Percentiles rank a stretch among this genome's conserved stretches.
Evolutionary conservation across 1,140 invertebrate species (phyloP).

Genomic region (Aplysia californica): DNA sequence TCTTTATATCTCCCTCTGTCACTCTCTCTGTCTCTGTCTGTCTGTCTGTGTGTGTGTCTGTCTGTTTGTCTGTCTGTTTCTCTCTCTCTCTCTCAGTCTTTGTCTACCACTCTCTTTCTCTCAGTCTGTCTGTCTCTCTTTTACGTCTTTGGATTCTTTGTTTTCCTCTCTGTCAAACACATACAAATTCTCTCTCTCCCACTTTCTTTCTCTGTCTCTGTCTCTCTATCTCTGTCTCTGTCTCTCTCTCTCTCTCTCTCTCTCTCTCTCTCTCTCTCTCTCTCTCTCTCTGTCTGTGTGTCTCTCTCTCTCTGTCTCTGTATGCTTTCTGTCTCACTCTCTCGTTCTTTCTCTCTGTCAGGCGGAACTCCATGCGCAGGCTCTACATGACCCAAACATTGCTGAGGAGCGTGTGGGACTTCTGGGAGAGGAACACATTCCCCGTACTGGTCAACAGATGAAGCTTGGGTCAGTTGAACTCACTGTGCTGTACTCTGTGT

Average conservation of each 20-base stretch:
- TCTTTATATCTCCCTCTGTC: too few relatives aligned
- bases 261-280: background rate
- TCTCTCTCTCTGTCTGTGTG: background rate
- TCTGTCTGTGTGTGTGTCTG: too few relatives aligned
- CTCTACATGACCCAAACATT: conserved; percentile 70
- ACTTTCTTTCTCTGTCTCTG: background rate
- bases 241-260: background rate
- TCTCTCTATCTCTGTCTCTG: too few relatives aligned
- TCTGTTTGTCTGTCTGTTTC: too few relatives aligned
- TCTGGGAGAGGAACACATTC: conserved; percentile 90
- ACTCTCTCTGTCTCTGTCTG: too few relatives aligned
- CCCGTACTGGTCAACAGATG: conserved; percentile 91
- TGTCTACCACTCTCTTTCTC: too few relatives aligned
- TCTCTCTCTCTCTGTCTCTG: background rate
- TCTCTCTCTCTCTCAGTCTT: too few relatives aligned
- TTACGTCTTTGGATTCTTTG: too few relatives aligned
- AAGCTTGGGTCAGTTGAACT: conserved; percentile 84
- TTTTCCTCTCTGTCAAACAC: background rate
- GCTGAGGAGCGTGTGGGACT: conserved; percentile 94
- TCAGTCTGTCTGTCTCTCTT: too few relatives aligned
- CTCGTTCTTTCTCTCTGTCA: too few relatives aligned
- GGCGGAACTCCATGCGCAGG: conserved; percentile 65
- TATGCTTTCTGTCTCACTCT: too few relatives aligned
- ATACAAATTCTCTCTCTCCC: background rate
- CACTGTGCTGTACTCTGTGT: background rate